Evolutionary conservation across 92 coral and sea anemone species (phyloP).

Genomic region (Paragorgia papillata): DNA sequence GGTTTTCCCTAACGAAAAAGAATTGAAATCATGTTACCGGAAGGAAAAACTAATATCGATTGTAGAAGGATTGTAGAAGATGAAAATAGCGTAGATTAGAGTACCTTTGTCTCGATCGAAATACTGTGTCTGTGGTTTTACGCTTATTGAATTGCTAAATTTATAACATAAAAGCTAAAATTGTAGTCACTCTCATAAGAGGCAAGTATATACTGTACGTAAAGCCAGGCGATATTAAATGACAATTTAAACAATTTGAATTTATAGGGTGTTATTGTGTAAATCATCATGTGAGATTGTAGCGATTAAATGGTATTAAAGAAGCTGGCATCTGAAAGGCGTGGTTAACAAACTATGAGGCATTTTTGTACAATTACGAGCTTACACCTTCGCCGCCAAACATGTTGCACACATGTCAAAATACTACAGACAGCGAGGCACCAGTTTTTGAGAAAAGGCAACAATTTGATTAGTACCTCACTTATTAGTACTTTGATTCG

Average conservation of each 20-base stretch:
- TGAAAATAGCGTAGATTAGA: neutral
- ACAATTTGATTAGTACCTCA: too few species aligned
- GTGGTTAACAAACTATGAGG: neutral
- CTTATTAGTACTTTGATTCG: too few species aligned
- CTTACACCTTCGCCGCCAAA: slow-evolving; percentile 22
- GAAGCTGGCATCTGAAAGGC: neutral
- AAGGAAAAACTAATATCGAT: neutral
- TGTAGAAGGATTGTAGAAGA: neutral
- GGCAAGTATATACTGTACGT: too few species aligned
- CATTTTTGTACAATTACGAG: slow-evolving; percentile 9
- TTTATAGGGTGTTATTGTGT: neutral
- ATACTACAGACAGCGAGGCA: slow-evolving; percentile 16
- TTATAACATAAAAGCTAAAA: too few species aligned
- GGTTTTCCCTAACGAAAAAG: too few species aligned
- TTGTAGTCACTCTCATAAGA: too few species aligned
- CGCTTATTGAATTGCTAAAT: too few species aligned
- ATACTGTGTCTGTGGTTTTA: neutral
- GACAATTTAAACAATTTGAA: too few species aligned
- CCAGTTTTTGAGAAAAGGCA: neutral
- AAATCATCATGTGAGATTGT: neutral
- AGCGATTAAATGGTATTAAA: neutral
- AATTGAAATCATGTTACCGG: neutral
- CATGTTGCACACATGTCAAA: slow-evolving; percentile 13
- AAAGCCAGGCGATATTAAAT: too few species aligned
- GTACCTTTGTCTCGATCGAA: neutral